Conservation (phyloP, 2,113 vertebrate species). For the Hyperopisus bebe region DNA sequence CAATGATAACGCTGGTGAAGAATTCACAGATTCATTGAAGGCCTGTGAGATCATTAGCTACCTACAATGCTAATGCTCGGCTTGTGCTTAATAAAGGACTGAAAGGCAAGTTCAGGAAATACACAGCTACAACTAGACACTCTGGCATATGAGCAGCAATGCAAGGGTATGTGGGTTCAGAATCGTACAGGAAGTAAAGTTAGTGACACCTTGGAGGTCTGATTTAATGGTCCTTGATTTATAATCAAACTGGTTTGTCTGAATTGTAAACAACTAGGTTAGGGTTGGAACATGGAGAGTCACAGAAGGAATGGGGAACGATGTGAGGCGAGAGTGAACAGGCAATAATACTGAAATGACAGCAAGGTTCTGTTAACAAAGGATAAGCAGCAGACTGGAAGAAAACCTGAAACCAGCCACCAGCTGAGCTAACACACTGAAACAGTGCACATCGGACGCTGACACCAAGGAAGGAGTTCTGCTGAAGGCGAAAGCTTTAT, state of each 20-base stretch:
- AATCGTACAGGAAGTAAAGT: neutral
- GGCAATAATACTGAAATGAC: conserved; percentile 28
- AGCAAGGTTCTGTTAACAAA: conserved; percentile 52
- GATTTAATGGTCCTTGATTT: neutral
- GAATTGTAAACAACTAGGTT: neutral
- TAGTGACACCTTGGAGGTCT: neutral
- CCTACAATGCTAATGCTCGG: neutral
- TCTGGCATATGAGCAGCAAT: neutral
- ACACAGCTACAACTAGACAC: neutral
- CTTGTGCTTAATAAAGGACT: neutral
- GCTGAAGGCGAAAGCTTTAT: conserved; percentile 67
- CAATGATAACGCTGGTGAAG: neutral
- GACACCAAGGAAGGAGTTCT: conserved; percentile 55
- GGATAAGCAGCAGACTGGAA: conserved; percentile 55
- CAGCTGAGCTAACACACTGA: conserved; percentile 60
- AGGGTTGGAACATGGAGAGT: neutral
- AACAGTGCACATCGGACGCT: conserved; percentile 64
- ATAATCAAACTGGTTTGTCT: neutral
- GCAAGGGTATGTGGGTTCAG: neutral
- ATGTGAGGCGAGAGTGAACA: conserved; percentile 21
- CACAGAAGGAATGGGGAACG: neutral
- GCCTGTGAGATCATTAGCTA: neutral
- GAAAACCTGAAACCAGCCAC: conserved; percentile 60
- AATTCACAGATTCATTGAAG: neutral
- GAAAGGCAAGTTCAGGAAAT: neutral